A percentile compares a stretch with the other conserved stretches of the same genome.
phyloP scores from a whole-genome alignment of 2,797 vertebrate genomes.

The Holocentrus rufus region DNA sequence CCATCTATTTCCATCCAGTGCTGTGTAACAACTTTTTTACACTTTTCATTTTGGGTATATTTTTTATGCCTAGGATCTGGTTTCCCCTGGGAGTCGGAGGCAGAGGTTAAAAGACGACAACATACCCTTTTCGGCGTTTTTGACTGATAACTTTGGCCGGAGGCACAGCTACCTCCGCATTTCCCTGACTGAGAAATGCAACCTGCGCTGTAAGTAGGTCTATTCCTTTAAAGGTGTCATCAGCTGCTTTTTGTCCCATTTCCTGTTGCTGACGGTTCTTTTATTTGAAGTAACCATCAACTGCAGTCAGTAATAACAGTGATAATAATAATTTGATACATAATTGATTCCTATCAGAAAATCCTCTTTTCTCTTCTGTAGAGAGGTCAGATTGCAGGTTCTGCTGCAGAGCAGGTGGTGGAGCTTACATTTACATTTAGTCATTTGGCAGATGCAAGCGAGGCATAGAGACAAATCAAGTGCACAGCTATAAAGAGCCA shows the following conservation, averaged over 20 bases:
- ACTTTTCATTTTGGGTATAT: not conserved
- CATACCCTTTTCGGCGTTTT: constrained; percentile 89
- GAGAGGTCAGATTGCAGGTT: no score
- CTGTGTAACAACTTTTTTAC: not conserved
- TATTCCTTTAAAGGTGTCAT: not conserved
- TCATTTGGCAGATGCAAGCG: no score
- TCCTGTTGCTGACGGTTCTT: not conserved
- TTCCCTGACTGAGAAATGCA: constrained; percentile 97
- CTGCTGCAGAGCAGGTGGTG: no score
- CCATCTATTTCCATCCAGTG: not conserved
- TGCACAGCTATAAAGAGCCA: no score
- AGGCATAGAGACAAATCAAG: no score
- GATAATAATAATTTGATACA: no score
- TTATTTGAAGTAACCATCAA: not conserved
- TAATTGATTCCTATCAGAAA: no score
- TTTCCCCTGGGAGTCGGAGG: constrained; percentile 55
- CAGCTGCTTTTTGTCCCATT: not conserved
- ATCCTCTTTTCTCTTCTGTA: no score
- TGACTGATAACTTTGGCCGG: constrained; percentile 91
- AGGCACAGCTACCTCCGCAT: constrained; percentile 94
- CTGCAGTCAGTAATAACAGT: no score
- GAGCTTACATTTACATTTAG: no score
- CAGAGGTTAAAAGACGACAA: constrained; percentile 69
- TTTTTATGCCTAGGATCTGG: constrained; percentile 69
- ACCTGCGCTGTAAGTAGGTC: constrained; percentile 92